Conservation (phyloP, 2,113 vertebrate genomes). For the Acrocephalus kingi region DNA sequence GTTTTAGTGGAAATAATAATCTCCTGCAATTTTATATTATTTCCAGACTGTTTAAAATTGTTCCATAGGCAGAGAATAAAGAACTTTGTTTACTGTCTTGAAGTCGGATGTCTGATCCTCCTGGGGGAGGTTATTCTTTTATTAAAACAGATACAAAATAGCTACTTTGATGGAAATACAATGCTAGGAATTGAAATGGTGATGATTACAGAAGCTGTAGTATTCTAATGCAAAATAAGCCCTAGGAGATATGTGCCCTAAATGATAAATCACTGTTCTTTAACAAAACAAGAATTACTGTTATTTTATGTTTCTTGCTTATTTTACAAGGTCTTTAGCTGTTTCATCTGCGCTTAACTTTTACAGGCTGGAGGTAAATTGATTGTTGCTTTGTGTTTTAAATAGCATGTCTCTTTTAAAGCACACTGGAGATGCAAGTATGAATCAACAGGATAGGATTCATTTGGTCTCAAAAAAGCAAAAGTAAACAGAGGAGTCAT, state of each 20-base stretch:
- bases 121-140: slow-evolving; percentile 55
- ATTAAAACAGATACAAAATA: slow-evolving; percentile 55
- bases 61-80: slow-evolving; percentile 41
- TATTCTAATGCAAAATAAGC: slow-evolving; percentile 54
- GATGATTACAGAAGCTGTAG: slow-evolving; percentile 41
- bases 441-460: background rate
- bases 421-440: background rate
- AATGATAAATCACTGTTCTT: slow-evolving; percentile 38
- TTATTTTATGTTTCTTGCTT: slow-evolving; percentile 50
- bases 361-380: slow-evolving; percentile 35
- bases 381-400: slow-evolving; percentile 31
- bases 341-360: slow-evolving; percentile 47
- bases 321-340: slow-evolving; percentile 55
- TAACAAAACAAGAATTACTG: slow-evolving; percentile 57
- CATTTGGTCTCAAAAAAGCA: background rate
- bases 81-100: slow-evolving; percentile 51
- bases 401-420: background rate
- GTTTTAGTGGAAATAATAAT: slow-evolving; percentile 39
- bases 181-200: slow-evolving; percentile 28
- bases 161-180: slow-evolving; percentile 26
- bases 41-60: slow-evolving; percentile 22
- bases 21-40: slow-evolving; percentile 48
- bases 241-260: slow-evolving; percentile 44
- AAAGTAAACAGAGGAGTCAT: background rate
- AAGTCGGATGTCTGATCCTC: slow-evolving; percentile 41